These are phyloP conservation scores for Cantharis lateralis DNA, from an alignment of 2,888 invertebrate genomes.

Conservation along the genomic window DNA sequence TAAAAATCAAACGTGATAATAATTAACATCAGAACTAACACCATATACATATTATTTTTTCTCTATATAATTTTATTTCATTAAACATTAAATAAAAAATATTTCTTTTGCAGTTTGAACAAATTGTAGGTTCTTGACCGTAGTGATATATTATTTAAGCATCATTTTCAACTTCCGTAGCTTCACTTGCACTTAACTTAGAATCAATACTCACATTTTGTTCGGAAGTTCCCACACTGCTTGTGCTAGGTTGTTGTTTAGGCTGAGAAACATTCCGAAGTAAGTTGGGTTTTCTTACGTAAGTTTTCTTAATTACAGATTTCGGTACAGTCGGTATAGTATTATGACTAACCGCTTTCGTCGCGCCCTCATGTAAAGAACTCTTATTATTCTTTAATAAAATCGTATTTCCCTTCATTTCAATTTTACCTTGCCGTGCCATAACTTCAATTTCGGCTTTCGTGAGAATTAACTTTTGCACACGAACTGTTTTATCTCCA, in stretches of 20 bases:
- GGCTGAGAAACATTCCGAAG: not conserved
- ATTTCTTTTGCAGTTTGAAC: not conserved
- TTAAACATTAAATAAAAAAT: not conserved
- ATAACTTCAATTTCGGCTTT: conserved; percentile 70
- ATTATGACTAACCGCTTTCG: not conserved
- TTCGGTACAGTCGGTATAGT: conserved; percentile 11
- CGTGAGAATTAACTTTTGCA: conserved; percentile 69
- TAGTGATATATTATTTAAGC: not conserved
- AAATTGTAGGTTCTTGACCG: not conserved
- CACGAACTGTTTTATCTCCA: conserved; percentile 66
- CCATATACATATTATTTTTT: not conserved
- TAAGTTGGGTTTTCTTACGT: conserved; percentile 28
- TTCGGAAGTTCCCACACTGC: not conserved
- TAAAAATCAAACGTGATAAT: conserved; percentile 1
- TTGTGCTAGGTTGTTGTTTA: not conserved
- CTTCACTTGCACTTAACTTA: not conserved
- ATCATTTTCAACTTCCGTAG: not conserved
- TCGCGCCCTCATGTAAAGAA: not conserved
- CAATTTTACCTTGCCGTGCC: conserved; percentile 68
- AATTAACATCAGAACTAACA: not conserved
- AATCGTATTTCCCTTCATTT: conserved; percentile 59
- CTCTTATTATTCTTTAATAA: conserved; percentile 38
- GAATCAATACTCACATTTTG: not conserved
- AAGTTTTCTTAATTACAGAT: conserved; percentile 35
- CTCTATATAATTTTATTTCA: not conserved